phyloP scores from a whole-genome alignment of 53 echinoderm and acorn worm genomes.

The Apostichopus leukothele region DNA sequence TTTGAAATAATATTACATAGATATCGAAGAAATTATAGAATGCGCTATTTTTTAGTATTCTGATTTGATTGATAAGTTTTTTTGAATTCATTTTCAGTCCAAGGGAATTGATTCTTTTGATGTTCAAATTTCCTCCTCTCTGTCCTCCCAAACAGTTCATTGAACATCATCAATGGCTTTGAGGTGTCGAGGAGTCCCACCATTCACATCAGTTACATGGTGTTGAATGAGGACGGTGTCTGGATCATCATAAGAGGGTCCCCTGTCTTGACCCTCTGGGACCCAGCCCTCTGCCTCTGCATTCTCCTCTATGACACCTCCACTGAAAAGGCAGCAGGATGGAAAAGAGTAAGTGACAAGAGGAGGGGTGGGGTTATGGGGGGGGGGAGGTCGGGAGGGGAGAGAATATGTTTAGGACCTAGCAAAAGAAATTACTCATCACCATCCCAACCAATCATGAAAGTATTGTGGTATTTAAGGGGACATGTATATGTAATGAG shows the following conservation, averaged over 20 bases:
- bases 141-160: constrained; percentile 50
- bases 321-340: constrained; percentile 56
- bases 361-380: neutral
- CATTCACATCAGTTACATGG: constrained; percentile 75
- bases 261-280: constrained; percentile 76
- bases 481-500: no score
- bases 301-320: constrained; percentile 85
- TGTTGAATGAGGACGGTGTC: constrained; percentile 61
- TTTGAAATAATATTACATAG: no score
- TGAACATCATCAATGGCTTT: constrained; percentile 83
- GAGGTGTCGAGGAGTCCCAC: constrained; percentile 83
- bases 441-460: no score
- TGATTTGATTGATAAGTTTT: no score
- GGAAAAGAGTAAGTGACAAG: constrained; percentile 19
- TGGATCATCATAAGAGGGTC: constrained; percentile 90
- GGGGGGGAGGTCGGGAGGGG: neutral
- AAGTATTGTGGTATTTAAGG: no score
- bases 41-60: no score
- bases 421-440: no score
- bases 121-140: neutral
- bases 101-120: neutral
- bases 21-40: no score
- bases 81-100: neutral
- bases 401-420: no score
- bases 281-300: constrained; percentile 64